Evolutionary conservation across 1,140 invertebrate species (phyloP), one percentile per base, ranked within the genome.

Genomic region (Caerostris darwini): DNA sequence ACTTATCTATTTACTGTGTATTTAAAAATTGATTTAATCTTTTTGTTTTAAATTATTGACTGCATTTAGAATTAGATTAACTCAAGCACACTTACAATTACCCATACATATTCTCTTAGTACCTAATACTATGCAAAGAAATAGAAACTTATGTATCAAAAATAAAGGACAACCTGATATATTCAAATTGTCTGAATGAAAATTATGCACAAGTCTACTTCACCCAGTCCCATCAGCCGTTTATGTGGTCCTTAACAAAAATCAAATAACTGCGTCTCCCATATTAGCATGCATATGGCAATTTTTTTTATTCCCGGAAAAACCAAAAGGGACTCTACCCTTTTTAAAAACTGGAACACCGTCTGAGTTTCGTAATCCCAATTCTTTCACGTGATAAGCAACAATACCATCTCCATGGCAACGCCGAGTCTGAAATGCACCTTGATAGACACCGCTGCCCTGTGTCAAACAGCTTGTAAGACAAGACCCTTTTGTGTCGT

Each of bases 331-430:
- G 6, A 17, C 17, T 7, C 71, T 53, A 19, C 71, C 82, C 82
- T 58, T 58, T 57, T 83, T 83, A 57, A 56, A 34, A 83, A 83
- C 7, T n/a, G 14, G 82, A 83, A 56, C 82, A n/a, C 54, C 82
- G 82, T 83, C 54, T 50, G 82, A 56, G 82, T 77, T 58, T 57
- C 54, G 56, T 83, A 83, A 83, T 83, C 82, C 56, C 12, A 58
- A 54, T 19, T 10, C 10, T 83, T 83, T 83, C 82, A 83, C 82
- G 54, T 83, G 82, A 56, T 19, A 56, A 58, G 82, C 82, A 83
- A 83, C 82, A 83, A 83, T 83, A 83, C 82, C 17, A 54, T 83
- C 34, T 6, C 19, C 54, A 83, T 83, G 17, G 56, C 82, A 83
- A 83, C 82, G 4, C 14, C 17, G 82, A 34, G 34, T 50, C 34